Evolutionary conservation across 2,797 vertebrate genomes (phyloP).

Genomic region (Limnodromus scolopaceus): DNA sequence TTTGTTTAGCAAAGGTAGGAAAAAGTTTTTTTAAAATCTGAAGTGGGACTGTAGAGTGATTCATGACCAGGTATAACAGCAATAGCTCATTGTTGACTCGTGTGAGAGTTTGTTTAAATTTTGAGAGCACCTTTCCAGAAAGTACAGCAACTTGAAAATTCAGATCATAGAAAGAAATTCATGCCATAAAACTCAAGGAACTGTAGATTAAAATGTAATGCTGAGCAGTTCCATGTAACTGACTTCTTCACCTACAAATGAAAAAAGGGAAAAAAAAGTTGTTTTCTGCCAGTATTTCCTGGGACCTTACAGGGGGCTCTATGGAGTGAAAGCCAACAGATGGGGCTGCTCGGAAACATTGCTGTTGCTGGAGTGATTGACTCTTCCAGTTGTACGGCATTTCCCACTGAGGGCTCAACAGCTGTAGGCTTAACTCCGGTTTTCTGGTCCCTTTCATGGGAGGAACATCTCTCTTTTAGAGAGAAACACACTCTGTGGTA

Average conservation of each 20-base stretch:
- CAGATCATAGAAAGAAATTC: background rate
- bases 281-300: background rate
- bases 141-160: background rate
- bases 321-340: background rate
- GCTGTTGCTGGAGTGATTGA: background rate
- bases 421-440: background rate
- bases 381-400: background rate
- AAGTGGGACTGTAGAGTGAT: background rate
- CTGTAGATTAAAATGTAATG: background rate
- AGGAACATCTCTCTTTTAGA: background rate
- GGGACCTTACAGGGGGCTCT: background rate
- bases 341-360: background rate
- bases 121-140: background rate
- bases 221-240: background rate
- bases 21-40: background rate
- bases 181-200: background rate
- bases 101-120: background rate
- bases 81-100: background rate
- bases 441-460: background rate
- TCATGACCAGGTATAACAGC: background rate
- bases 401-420: background rate
- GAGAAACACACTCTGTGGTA: background rate
- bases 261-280: background rate
- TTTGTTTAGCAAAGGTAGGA: conserved; percentile 6
- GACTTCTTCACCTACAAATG: background rate